Evolutionary conservation across 2,888 invertebrate genomes (phyloP), one percentile per base, ranked within the genome.

Genomic region (Empis stercorea): DNA sequence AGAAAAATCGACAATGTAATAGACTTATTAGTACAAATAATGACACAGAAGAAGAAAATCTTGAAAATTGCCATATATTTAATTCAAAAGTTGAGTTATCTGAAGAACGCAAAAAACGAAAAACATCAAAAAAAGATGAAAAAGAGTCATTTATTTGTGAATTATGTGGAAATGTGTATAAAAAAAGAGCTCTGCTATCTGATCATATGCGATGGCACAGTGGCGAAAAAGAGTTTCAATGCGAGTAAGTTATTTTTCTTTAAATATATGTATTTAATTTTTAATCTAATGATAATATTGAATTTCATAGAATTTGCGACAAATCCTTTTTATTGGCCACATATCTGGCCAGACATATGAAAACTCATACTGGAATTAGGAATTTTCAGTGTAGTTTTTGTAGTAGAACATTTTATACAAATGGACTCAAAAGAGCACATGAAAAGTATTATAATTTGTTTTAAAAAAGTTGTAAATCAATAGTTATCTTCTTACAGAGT

Each of bases 211-310:
- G 62, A 2, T 52, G 63, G 2, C 66, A 66, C 39, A 62, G 60
- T 48, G 55, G 57, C 7, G 56, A 61, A 4, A 56, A 57, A 30
- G 56, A 58, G 36, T 65, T 59, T 45, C 53, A 57, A 30, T 65
- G 65, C 62, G 65, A 65, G 65, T 65, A 57, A 57, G 63, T 58
- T 1, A 32, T 34, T n/a, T n/a, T n/a, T n/a, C n/a, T n/a, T n/a
- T n/a, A n/a, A n/a, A n/a, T n/a, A n/a, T n/a, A n/a, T n/a, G n/a
- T n/a, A n/a, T n/a, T n/a, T n/a, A n/a, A n/a, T 17, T 13, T 32
- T 2, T n/a, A 14, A 14, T 32, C n/a, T 23, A 13, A 13, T 1
- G 16, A 15, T 5, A 10, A 23, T n/a, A 4, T 37, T n/a, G 14
- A 15, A 9, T 17, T n/a, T 17, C 17, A 13, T 17, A 38, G 38